Evolutionary conservation across 2,888 invertebrate genomes (phyloP).

Genomic region (Schizaphis graminum): DNA sequence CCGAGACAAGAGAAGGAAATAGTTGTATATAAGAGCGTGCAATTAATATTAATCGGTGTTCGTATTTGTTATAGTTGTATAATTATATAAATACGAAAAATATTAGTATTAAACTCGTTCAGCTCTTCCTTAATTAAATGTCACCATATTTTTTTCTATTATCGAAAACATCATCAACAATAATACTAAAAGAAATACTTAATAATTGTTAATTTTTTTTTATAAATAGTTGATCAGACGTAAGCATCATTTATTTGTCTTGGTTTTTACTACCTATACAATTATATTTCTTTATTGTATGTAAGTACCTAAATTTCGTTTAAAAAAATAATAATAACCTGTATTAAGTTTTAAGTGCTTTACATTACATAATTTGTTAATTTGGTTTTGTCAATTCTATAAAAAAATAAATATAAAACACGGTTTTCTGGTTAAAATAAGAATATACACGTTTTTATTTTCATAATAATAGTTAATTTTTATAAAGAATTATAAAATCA

Average conservation of each 20-base stretch:
- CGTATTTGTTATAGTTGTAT: neutral
- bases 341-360: neutral
- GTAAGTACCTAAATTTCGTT: neutral
- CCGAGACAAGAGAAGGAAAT: neutral
- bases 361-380: neutral
- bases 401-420: neutral
- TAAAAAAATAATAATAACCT: neutral
- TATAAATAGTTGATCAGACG: neutral
- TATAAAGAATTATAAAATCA: neutral
- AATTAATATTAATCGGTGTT: neutral
- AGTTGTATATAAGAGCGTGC: neutral
- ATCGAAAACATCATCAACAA: neutral
- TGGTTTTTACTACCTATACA: neutral
- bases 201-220: neutral
- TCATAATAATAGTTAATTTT: neutral
- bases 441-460: neutral
- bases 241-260: neutral
- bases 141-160: neutral
- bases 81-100: neutral
- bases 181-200: neutral
- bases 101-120: neutral
- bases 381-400: neutral
- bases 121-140: neutral
- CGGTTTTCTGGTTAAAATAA: neutral
- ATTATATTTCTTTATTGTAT: neutral